A percentile compares a stretch with the other conserved stretches of the same genome.
Evolutionary conservation across 2,888 invertebrate species (phyloP).

Genomic region (Embidobia sp.): DNA sequence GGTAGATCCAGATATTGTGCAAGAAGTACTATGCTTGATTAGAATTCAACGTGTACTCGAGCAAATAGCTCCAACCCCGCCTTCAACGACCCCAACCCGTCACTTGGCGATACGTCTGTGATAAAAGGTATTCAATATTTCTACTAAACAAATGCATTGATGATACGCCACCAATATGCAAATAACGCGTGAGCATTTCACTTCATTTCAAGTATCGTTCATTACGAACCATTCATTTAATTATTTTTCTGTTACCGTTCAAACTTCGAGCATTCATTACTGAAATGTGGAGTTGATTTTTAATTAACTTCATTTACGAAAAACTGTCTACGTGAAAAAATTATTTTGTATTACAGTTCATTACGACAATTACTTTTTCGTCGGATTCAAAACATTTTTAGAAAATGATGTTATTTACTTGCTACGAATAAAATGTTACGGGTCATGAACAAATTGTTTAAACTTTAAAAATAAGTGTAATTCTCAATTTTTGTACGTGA

Average conservation of each 20-base stretch:
- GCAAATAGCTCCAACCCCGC: conserved; percentile 73
- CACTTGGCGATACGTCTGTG: conserved; percentile 62
- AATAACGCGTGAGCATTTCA: conserved; percentile 53
- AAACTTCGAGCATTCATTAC: conserved; percentile 27
- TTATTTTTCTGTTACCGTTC: conserved; percentile 48
- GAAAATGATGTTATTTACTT: too few species aligned
- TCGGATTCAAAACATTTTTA: too few species aligned
- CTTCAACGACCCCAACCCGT: conserved; percentile 66
- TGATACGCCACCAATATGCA: conserved; percentile 61
- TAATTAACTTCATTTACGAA: conserved; percentile 44
- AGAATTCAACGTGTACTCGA: conserved; percentile 73
- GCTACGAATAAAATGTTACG: too few species aligned
- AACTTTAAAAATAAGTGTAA: too few species aligned
- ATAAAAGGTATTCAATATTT: conserved; percentile 65
- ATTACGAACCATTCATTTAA: conserved; percentile 56
- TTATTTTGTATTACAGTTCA: not conserved
- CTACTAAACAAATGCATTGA: conserved; percentile 60
- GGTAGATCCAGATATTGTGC: conserved; percentile 75
- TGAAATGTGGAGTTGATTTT: conserved; percentile 33
- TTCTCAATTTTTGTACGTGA: too few species aligned
- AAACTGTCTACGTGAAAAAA: conserved; percentile 5
- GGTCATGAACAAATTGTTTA: too few species aligned
- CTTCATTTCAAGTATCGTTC: conserved; percentile 55
- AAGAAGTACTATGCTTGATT: conserved; percentile 79
- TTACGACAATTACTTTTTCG: too few species aligned